Conservation (phyloP, 2,797 vertebrate species). For the Thalassophryne amazonica region DNA sequence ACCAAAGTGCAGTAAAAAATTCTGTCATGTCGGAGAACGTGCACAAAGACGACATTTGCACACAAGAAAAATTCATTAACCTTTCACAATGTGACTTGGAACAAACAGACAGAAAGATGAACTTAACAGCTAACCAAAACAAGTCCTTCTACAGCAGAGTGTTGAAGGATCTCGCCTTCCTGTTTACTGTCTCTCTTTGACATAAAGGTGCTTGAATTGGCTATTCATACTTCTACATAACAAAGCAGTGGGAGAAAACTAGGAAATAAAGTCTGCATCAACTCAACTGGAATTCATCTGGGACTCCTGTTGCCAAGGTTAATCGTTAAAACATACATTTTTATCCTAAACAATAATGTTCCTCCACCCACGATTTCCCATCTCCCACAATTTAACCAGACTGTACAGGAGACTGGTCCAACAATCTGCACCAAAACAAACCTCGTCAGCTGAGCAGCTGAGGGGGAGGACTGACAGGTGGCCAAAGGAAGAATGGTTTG, state of each 20-base stretch:
- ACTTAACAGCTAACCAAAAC: not conserved
- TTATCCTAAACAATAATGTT: not conserved
- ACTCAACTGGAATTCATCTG: not conserved
- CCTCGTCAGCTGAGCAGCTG: not conserved
- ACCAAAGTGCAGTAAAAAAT: conserved; percentile 42
- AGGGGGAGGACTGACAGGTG: conserved; percentile 51
- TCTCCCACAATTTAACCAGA: conserved; percentile 7
- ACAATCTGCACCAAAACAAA: conserved; percentile 30
- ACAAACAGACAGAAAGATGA: conserved; percentile 6
- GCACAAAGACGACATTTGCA: conserved; percentile 27
- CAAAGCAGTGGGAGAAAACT: not conserved
- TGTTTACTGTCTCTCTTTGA: not conserved
- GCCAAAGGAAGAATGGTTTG: conserved; percentile 50
- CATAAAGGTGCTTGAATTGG: not conserved
- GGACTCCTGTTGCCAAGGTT: not conserved
- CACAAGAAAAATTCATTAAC: conserved; percentile 40
- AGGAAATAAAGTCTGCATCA: not conserved
- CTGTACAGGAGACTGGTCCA: conserved; percentile 7
- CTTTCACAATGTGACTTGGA: conserved; percentile 19
- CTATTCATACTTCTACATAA: not conserved
- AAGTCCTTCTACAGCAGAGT: not conserved
- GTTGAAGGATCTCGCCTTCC: not conserved
- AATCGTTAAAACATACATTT: no score
- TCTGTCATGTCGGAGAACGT: conserved; percentile 25
- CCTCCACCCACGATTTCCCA: not conserved